Percentiles rank a stretch among this genome's conserved stretches.
Evolutionary conservation across 1,140 invertebrate genomes (phyloP).

Genomic region (honey bee (Apis mellifera)): Amel_HAv3.1 CM009942.2:4766501-4767000

Average conservation of each 20-base stretch:
- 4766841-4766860: neutral
- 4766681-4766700: too few relatives aligned
- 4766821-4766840: neutral
- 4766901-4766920: neutral
- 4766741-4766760: too few relatives aligned
- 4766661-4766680: too few relatives aligned
- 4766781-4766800: too few relatives aligned
- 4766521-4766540: constrained; percentile 22
- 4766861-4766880: neutral
- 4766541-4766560: constrained; percentile 30
- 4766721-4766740: too few relatives aligned
- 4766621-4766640: neutral
- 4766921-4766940: constrained; percentile 77
- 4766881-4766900: neutral
- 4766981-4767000: constrained; percentile 77
- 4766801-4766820: too few relatives aligned
- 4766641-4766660: too few relatives aligned
- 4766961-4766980: constrained; percentile 80
- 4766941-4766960: constrained; percentile 80
- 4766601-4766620: too few relatives aligned
- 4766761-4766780: too few relatives aligned
- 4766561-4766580: constrained; percentile 19
- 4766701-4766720: too few relatives aligned
- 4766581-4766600: constrained; percentile 7
- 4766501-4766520: constrained; percentile 45